Percentiles rank a stretch among this genome's conserved stretches.
phyloP scores from a whole-genome alignment of 2,113 vertebrate species.

The Larimichthys polyactis region DNA sequence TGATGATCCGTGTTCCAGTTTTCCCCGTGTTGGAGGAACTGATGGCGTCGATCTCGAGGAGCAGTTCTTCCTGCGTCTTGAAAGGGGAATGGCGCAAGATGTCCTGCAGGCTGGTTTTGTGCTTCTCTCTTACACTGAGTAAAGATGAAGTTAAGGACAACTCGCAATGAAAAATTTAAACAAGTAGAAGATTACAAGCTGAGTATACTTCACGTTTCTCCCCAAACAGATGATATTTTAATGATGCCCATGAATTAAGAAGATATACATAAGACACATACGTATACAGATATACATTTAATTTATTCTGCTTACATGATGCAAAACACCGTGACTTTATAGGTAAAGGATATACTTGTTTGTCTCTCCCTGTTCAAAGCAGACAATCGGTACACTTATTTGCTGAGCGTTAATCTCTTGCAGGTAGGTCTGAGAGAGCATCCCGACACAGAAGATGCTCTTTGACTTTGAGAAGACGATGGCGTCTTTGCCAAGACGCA shows the following conservation, averaged over 20 bases:
- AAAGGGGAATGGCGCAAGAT: constrained; percentile 91
- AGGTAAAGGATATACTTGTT: constrained; percentile 90
- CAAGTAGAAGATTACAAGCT: not conserved
- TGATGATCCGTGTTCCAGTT: constrained; percentile 94
- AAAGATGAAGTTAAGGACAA: constrained; percentile 84
- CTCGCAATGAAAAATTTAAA: not conserved
- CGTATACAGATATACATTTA: not conserved
- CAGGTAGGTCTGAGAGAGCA: constrained; percentile 95
- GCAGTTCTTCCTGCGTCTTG: constrained; percentile 84
- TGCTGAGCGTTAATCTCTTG: constrained; percentile 86
- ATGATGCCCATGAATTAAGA: not conserved
- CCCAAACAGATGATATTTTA: not conserved
- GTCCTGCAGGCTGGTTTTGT: constrained; percentile 88
- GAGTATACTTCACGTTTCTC: too few relatives aligned
- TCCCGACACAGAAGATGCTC: constrained; percentile 88
- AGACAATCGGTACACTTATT: constrained; percentile 91
- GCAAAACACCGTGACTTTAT: not conserved
- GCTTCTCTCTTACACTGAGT: constrained; percentile 81
- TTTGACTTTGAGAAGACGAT: constrained; percentile 94
- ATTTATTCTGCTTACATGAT: not conserved
- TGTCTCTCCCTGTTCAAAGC: constrained; percentile 52
- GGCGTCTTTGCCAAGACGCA: constrained; percentile 95
- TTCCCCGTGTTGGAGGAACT: constrained; percentile 58
- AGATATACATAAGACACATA: not conserved
- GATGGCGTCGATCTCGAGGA: constrained; percentile 88